These are phyloP conservation scores for Trematocara stigmaticum DNA, from an alignment of 2,113 vertebrate species.

Conservation along the genomic window DNA sequence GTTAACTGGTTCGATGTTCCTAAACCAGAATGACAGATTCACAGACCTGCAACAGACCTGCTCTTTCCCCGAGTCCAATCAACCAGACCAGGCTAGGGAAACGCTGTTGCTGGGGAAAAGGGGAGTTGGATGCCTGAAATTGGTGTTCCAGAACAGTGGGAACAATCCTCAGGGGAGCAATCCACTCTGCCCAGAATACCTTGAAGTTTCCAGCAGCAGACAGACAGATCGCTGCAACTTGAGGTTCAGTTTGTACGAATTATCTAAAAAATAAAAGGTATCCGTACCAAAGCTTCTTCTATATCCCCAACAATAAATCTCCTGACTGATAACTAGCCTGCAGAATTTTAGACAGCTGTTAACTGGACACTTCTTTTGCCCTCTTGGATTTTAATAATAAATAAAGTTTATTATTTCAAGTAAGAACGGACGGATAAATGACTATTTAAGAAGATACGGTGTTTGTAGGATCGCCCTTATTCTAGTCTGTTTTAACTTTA, in stretches of 20 bases:
- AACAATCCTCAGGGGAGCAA: background rate
- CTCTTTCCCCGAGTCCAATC: background rate
- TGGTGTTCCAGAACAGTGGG: background rate
- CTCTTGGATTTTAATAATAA: background rate
- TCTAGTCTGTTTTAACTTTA: background rate
- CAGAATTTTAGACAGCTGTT: background rate
- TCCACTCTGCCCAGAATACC: background rate
- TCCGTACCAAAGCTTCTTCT: background rate
- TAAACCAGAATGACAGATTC: background rate
- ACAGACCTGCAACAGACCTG: background rate
- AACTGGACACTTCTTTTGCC: background rate
- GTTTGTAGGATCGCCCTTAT: fast-evolving
- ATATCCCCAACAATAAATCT: background rate
- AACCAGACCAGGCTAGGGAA: background rate
- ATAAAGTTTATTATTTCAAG: background rate
- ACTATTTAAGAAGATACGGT: background rate
- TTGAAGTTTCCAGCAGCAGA: background rate
- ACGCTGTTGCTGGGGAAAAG: background rate
- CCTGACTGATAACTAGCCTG: background rate
- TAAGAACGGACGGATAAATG: fast-evolving
- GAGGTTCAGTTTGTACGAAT: background rate
- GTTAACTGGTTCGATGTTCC: background rate
- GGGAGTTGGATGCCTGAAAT: background rate
- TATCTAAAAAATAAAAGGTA: background rate
- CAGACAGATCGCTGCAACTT: background rate